These are phyloP conservation scores for Oreochromis aureus DNA, from an alignment of 2,113 vertebrate genomes.

Conservation along the genomic window DNA sequence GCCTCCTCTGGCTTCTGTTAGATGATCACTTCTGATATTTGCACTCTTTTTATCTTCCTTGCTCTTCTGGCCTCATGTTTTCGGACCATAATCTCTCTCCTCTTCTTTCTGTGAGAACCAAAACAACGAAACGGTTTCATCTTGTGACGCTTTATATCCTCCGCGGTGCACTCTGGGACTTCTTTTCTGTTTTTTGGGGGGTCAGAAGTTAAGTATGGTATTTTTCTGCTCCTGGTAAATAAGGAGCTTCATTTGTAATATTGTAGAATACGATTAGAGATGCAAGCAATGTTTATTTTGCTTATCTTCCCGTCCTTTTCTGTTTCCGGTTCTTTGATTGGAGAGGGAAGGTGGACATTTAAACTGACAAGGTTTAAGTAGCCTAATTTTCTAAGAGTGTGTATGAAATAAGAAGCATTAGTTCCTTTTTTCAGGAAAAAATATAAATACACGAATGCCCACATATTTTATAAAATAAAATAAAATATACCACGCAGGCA, in stretches of 20 bases:
- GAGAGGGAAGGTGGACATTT: background rate
- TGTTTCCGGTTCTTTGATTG: background rate
- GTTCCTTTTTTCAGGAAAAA: background rate
- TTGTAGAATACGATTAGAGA: background rate
- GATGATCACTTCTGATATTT: slow-evolving; percentile 34
- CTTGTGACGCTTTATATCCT: background rate
- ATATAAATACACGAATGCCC: background rate
- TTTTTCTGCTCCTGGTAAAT: background rate
- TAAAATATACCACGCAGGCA: background rate
- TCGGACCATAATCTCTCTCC: background rate
- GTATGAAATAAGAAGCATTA: background rate
- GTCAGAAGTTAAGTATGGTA: background rate
- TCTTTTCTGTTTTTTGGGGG: background rate
- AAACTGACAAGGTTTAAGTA: background rate
- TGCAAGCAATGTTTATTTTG: background rate
- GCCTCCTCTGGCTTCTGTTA: slow-evolving; percentile 29
- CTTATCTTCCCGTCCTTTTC: background rate
- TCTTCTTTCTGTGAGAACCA: slow-evolving; percentile 20
- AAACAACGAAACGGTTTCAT: background rate
- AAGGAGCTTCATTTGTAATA: background rate
- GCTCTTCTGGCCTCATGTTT: background rate
- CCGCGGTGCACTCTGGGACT: background rate
- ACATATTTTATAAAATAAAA: background rate
- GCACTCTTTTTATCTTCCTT: slow-evolving; percentile 3
- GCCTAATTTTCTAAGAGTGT: background rate